Percentiles rank a stretch among this genome's conserved stretches.
Evolutionary conservation across 2,797 vertebrate genomes (phyloP).

Genomic region (Hafferia zeledoni): DNA sequence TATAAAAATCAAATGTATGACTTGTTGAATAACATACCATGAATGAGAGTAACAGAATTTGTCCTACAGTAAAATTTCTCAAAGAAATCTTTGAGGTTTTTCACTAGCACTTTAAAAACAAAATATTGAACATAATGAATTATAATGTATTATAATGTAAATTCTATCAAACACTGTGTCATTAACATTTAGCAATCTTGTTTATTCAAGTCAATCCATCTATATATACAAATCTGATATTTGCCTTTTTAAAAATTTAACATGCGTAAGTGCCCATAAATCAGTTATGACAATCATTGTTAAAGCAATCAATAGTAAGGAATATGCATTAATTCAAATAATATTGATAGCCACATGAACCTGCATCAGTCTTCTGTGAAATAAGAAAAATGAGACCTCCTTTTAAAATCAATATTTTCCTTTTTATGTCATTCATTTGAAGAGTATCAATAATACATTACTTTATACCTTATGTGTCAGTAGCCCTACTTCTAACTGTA

Average conservation of each 20-base stretch:
- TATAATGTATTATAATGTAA: constrained; percentile 22
- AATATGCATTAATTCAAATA: constrained; percentile 87
- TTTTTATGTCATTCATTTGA: constrained; percentile 79
- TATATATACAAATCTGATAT: constrained; percentile 78
- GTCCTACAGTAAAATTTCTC: background rate
- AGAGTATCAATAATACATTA: constrained; percentile 80
- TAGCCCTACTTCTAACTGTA: constrained; percentile 57
- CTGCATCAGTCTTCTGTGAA: constrained; percentile 79
- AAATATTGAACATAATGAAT: constrained; percentile 50
- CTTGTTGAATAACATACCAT: background rate
- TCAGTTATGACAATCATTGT: constrained; percentile 85
- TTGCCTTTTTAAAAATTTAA: constrained; percentile 85
- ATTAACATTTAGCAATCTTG: constrained; percentile 72
- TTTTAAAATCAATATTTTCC: constrained; percentile 81
- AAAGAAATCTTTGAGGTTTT: constrained; percentile 24
- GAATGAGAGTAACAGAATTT: background rate
- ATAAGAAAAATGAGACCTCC: constrained; percentile 84
- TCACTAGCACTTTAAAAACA: constrained; percentile 47
- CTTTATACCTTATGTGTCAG: constrained; percentile 74
- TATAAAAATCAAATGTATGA: background rate
- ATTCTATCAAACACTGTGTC: constrained; percentile 65
- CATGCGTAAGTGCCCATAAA: constrained; percentile 83
- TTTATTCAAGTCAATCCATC: constrained; percentile 75
- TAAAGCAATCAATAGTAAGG: constrained; percentile 81
- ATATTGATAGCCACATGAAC: constrained; percentile 80